Evolutionary conservation across 1,140 invertebrate genomes (phyloP), one percentile per base, ranked within the genome.

Genomic region (Bombus waltoni): DNA sequence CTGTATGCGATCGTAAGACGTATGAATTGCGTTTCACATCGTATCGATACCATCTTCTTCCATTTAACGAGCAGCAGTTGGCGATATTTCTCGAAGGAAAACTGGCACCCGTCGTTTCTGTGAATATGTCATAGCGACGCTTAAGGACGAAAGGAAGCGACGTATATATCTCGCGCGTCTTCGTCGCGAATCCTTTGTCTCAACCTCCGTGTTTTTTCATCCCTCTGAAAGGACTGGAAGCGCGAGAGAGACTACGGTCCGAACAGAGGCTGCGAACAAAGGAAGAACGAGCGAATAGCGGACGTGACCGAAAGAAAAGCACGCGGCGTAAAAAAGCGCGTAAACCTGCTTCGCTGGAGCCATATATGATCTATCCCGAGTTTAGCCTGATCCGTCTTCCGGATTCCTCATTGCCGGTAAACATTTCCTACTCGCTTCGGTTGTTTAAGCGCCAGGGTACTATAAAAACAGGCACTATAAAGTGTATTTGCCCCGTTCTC

Each of bases 261-360:
- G 70, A 2, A 72, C 40, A 15, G 3, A 42, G 38, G 35, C 22
- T 10, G 15, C 32, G 73, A 35, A 75, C 32, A 78, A 65, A 44
- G 59, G 40, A 13, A 42, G 28, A 77, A n/a, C 38, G 53, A 13
- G 10, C 35, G 40, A 72, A 72, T 32, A n/a, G 4, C 38, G 75
- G 15, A 78, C 59, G 42, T 47, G 40, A n/a, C n/a, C 42, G 57
- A 73, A 47, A 32, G 77, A 47, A 15, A 79, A 66, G 40, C 57
- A 42, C 35, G n/a, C 15, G 32, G 62, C 62, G 42, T 38, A 38
- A 35, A 79, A 79, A 79, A 38, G 32, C 18, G 40, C 40, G n/a
- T 25, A 65, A 65, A 32, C 25, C 18, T 38, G 40, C 9, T 28
- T 78, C 40, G n/a, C 77, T 10, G n/a, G 40, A 35, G 44, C 42